Conservation (phyloP, 2,113 vertebrate species). For the Pangasianodon hypophthalmus region DNA sequence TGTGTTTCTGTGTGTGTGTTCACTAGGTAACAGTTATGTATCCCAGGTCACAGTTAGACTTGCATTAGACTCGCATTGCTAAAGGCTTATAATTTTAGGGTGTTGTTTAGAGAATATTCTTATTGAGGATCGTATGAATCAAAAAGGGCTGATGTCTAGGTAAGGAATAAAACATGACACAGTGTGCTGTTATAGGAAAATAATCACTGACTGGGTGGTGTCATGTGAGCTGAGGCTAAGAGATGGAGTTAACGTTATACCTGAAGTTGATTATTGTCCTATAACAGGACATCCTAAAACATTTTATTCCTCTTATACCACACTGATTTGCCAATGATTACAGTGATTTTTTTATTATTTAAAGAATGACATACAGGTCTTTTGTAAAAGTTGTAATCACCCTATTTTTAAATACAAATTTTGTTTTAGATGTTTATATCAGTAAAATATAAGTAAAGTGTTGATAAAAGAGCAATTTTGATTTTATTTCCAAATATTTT, state of each 20-base stretch:
- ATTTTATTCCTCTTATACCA: too few relatives aligned
- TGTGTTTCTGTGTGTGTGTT: conserved; percentile 34
- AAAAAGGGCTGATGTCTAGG: not conserved
- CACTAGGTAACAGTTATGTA: not conserved
- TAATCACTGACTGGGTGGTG: not conserved
- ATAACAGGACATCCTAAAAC: not conserved
- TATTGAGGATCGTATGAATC: not conserved
- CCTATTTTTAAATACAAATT: too few relatives aligned
- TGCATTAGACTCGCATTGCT: not conserved
- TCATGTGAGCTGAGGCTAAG: not conserved
- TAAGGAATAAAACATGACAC: not conserved
- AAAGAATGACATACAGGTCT: too few relatives aligned
- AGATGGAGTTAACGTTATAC: not conserved
- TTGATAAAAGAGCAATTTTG: too few relatives aligned
- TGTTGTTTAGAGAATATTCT: not conserved
- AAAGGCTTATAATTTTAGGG: not conserved
- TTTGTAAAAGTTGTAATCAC: too few relatives aligned
- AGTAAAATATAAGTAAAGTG: too few relatives aligned
- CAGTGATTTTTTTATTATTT: too few relatives aligned
- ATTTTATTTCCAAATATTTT: too few relatives aligned
- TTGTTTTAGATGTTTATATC: too few relatives aligned
- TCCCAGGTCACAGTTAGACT: not conserved
- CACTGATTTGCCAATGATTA: too few relatives aligned
- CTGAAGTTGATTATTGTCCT: not conserved
- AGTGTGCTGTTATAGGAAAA: not conserved